These are phyloP conservation scores for Argopecten irradians DNA, from an alignment of 1,140 invertebrate genomes.

Conservation along the genomic window DNA sequence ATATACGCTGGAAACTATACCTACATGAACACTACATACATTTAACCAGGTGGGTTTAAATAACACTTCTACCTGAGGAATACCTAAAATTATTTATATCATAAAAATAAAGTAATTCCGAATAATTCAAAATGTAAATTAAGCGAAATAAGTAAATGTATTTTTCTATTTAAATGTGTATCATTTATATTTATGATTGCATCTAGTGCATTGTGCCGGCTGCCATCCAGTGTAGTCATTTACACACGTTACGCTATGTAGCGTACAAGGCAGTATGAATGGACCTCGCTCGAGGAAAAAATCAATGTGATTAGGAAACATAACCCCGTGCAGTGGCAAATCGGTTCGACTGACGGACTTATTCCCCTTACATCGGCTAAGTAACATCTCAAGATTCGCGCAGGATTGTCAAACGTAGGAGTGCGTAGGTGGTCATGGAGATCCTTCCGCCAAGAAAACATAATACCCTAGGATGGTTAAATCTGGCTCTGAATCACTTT, in stretches of 20 bases:
- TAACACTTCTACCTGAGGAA: neutral
- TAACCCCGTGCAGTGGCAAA: neutral
- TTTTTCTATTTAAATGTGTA: neutral
- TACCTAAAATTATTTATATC: neutral
- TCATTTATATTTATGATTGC: neutral
- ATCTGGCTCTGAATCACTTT: neutral
- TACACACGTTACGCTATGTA: neutral
- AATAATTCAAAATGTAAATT: neutral
- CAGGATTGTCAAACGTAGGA: neutral
- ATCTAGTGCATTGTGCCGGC: neutral
- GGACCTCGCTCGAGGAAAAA: neutral
- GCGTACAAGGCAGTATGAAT: neutral
- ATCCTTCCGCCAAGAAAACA: constrained; percentile 7
- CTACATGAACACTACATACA: no score
- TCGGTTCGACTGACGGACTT: constrained; percentile 9
- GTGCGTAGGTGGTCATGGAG: constrained; percentile 12
- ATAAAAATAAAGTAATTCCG: neutral
- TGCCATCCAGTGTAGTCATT: neutral
- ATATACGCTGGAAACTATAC: neutral
- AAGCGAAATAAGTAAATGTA: neutral
- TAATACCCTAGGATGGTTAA: neutral
- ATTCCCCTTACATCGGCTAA: constrained; percentile 15
- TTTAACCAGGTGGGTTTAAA: neutral
- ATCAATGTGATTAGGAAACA: neutral
- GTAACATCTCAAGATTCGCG: constrained; percentile 7